Base-by-base conservation (phyloP, 2,113 vertebrate species). In the Promerops cafer region DNA sequence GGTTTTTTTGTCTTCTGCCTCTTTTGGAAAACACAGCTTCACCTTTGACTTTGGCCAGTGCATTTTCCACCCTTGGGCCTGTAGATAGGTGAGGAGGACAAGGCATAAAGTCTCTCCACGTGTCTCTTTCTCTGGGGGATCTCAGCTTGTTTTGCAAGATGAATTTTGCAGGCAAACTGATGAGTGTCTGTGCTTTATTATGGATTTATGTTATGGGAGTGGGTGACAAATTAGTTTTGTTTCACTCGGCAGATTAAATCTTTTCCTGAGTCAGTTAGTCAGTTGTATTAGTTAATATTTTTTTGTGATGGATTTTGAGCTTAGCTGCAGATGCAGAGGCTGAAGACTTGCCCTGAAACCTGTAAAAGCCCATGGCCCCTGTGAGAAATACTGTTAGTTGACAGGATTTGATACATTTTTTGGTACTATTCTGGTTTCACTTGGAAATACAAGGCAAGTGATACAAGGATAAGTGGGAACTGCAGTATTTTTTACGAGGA, bases 341-440 rank as follows among this genome's bases (percentile, higher is more conserved):
- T 76, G 57, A 74, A 78, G 54, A 16, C 17, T 66, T 91, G 47
- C 27, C 42, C 65, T 59, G 72, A 82, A 66, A 52, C 56, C 42
- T 0, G 0, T 12, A 27, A 33, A 18, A 50, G 23, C 44, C 64
- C 26, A 2, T 15, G 35, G 33, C 23, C 26, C 3, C 37, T 45
- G 40, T 76, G 68, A 42, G 47, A 22, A 52, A 13, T 47, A 11
- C 54, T 74, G 30, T 33, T 70, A 66, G 16, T 24, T 81, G 23
- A 33, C 53, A 71, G 30, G 15, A n/a, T 63, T 35, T 21, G 17
- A 40, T 63, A 49, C 3, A 6, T 35, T 70, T 83, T 61, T 78
- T 2, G 1, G 16, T 33, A 7, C 44, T 79, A 1, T 59, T 63
- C 19, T 2, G 14, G 27, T 68, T 82, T 64, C 30, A 11, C 15